phyloP scores from a whole-genome alignment of 2,888 invertebrate genomes.

The Microctonus aethiopoides region DNA sequence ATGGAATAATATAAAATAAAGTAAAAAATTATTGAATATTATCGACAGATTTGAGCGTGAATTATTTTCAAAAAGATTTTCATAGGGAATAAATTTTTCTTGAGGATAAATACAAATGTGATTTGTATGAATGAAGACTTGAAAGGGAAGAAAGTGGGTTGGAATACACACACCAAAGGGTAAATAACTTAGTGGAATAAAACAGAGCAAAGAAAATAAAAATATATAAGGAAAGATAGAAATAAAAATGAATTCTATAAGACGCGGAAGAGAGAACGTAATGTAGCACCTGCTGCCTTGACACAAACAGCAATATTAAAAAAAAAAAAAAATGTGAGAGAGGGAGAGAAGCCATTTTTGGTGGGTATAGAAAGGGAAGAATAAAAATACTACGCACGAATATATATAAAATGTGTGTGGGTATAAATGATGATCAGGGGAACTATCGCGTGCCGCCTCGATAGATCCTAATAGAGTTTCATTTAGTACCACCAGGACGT shows the following conservation, averaged over 20 bases:
- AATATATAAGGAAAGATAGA: neutral
- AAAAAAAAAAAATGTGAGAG: too few relatives aligned
- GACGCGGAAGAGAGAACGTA: conserved; percentile 3
- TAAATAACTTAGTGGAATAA: neutral
- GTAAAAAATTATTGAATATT: too few relatives aligned
- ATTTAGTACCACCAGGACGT: conserved; percentile 5
- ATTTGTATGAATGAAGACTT: conserved; percentile 34
- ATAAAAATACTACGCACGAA: conserved; percentile 15
- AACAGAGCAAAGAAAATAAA: too few relatives aligned
- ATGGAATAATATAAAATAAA: too few relatives aligned
- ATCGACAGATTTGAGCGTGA: too few relatives aligned
- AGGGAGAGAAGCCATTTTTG: neutral
- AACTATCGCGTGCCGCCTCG: conserved; percentile 22
- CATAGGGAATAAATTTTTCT: neutral
- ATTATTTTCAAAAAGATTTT: too few relatives aligned
- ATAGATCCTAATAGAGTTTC: neutral
- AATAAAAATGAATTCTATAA: neutral
- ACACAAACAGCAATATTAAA: neutral
- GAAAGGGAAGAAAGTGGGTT: conserved; percentile 32
- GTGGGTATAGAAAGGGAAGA: neutral
- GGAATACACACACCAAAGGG: conserved; percentile 16
- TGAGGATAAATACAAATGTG: neutral
- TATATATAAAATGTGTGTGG: neutral
- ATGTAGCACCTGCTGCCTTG: conserved; percentile 28
- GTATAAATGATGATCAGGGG: neutral